phyloP scores from a whole-genome alignment of 2,797 vertebrate genomes.

The Oreonectes daqikongensis region DNA sequence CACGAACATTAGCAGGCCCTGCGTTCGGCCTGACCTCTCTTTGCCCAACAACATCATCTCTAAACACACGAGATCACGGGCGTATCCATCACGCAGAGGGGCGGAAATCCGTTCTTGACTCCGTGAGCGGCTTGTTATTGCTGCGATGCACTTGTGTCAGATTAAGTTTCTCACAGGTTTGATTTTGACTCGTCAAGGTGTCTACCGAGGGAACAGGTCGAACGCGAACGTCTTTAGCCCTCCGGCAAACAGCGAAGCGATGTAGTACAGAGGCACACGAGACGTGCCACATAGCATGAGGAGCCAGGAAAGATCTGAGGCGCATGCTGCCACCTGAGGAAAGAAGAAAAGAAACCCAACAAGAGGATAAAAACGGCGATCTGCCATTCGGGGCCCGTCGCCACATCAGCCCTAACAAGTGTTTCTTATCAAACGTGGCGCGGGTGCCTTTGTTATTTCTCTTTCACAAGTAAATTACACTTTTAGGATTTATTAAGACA shows the following conservation, averaged over 20 bases:
- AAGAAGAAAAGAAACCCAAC: constrained; percentile 42
- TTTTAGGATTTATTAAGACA: constrained; percentile 99
- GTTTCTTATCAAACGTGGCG: constrained; percentile 81
- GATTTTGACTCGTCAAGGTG: not conserved
- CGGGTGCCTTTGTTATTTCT: constrained; percentile 88
- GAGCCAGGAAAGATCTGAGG: constrained; percentile 55
- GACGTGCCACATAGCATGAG: constrained; percentile 33
- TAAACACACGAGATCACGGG: not conserved
- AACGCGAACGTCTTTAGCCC: not conserved
- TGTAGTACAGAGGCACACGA: constrained; percentile 25
- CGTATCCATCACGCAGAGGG: not conserved
- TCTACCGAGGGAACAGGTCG: not conserved
- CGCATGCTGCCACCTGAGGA: constrained; percentile 67
- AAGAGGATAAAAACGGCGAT: constrained; percentile 11
- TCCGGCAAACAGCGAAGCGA: constrained; percentile 55
- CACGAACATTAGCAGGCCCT: constrained; percentile 13
- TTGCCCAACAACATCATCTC: constrained; percentile 16
- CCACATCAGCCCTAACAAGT: constrained; percentile 87
- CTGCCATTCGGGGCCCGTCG: constrained; percentile 53
- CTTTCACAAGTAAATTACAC: constrained; percentile 95
- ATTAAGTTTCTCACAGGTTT: constrained; percentile 2
- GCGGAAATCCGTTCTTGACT: not conserved
- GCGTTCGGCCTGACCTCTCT: not conserved
- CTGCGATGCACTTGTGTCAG: not conserved
- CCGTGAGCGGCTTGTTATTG: not conserved